Conservation (phyloP, 2,797 vertebrate genomes). For the Psittacula echo region DNA sequence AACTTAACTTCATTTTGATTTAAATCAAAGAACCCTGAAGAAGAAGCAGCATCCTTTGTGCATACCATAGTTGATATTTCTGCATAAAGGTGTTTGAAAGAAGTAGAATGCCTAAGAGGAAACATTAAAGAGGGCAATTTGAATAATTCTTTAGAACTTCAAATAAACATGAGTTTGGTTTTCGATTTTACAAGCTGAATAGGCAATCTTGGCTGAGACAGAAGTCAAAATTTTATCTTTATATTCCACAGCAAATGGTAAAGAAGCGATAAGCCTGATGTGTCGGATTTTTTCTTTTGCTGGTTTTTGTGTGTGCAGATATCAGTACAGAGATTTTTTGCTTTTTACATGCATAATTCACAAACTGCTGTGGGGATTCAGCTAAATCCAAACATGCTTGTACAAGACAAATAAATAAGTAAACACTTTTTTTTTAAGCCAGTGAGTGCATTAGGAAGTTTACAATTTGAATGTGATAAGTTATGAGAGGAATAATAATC, state of each 20-base stretch:
- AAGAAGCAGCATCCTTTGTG: background rate
- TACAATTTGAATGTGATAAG: background rate
- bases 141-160: conserved; percentile 22
- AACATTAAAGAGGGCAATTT: background rate
- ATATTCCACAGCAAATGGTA: background rate
- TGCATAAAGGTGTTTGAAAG: conserved; percentile 2
- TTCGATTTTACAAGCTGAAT: background rate
- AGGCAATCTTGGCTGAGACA: background rate
- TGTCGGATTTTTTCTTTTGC: background rate
- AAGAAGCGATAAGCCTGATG: conserved; percentile 10
- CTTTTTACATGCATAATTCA: conserved; percentile 4
- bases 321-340: background rate
- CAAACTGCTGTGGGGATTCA: conserved; percentile 1
- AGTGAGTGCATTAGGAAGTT: background rate
- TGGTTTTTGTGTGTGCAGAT: background rate
- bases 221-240: conserved; percentile 11
- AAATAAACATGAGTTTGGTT: background rate
- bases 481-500: background rate
- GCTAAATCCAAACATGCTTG: background rate
- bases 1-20: conserved; percentile 6
- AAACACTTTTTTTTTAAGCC: background rate
- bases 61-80: background rate
- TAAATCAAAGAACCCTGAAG: background rate
- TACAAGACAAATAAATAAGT: background rate
- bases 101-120: background rate